Conservation (phyloP, 2,797 vertebrate genomes). For the Megaceryle alcyon region DNA sequence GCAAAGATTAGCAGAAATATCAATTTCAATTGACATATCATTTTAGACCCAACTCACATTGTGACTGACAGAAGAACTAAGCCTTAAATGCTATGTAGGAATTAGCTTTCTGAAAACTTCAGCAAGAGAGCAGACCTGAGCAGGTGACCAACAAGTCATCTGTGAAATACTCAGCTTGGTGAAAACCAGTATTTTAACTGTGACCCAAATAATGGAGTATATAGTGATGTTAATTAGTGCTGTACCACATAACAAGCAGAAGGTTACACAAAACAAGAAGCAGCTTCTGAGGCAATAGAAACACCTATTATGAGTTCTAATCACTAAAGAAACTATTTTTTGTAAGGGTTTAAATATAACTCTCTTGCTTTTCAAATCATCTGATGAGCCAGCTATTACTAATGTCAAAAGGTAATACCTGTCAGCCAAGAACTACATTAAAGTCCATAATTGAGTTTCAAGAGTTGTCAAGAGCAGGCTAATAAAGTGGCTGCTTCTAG, state of each 20-base stretch:
- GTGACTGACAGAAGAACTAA: not conserved
- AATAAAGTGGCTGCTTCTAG: slow-evolving; percentile 26
- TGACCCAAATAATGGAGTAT: not conserved
- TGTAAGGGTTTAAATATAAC: slow-evolving; percentile 3
- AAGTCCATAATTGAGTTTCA: slow-evolving; percentile 50
- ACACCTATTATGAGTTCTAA: not conserved
- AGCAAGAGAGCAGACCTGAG: not conserved
- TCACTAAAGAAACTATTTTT: not conserved
- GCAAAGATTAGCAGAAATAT: not conserved
- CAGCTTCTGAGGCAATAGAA: not conserved
- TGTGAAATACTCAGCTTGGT: not conserved
- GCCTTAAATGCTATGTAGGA: not conserved
- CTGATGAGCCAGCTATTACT: slow-evolving; percentile 1
- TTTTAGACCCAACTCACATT: not conserved
- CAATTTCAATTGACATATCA: not conserved
- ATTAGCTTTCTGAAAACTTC: not conserved
- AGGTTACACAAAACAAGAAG: slow-evolving; percentile 8
- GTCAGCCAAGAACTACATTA: slow-evolving; percentile 50
- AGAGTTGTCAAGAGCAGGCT: slow-evolving; percentile 32
- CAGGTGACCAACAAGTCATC: not conserved
- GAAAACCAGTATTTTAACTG: not conserved
- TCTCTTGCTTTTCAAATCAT: not conserved
- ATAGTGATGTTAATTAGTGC: not conserved
- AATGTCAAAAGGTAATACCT: slow-evolving; percentile 11
- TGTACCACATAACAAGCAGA: not conserved